Percentiles rank a stretch among this genome's conserved stretches.
phyloP scores from a whole-genome alignment of 2,113 vertebrate genomes.

The Rhea pennata region DNA sequence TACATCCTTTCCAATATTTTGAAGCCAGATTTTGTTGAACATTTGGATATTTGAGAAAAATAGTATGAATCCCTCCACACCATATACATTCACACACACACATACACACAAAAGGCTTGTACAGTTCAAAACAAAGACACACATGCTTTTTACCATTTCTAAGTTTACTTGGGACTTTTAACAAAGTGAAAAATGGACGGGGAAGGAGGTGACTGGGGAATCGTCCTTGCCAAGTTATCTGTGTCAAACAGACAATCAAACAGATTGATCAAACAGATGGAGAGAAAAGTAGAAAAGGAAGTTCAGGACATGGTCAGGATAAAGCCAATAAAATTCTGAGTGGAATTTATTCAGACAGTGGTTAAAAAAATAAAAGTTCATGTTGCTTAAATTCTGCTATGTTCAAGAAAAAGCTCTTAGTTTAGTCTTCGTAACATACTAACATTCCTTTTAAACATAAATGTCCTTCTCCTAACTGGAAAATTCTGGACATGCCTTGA shows the following conservation, averaged over 20 bases:
- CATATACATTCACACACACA: accelerated
- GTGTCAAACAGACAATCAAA: accelerated
- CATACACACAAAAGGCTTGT: not conserved
- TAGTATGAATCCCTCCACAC: accelerated
- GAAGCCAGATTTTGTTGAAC: not conserved
- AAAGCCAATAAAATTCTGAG: not conserved
- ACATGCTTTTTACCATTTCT: too few species aligned
- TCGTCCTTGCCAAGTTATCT: not conserved
- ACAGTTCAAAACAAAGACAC: not conserved
- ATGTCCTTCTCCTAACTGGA: not conserved
- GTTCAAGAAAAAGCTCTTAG: not conserved
- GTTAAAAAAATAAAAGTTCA: not conserved
- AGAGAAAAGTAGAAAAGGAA: not conserved
- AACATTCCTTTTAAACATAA: not conserved
- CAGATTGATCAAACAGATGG: too few species aligned
- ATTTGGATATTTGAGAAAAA: not conserved
- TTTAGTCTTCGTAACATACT: not conserved
- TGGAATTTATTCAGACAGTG: not conserved
- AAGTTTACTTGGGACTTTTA: not conserved
- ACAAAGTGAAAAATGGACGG: accelerated
- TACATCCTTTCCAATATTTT: accelerated
- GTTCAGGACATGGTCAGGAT: not conserved
- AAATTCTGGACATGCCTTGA: not conserved
- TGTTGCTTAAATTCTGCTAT: not conserved
- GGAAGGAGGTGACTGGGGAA: not conserved